Conservation (phyloP, 2,888 invertebrate genomes). For the Tholera decimalis region DNA sequence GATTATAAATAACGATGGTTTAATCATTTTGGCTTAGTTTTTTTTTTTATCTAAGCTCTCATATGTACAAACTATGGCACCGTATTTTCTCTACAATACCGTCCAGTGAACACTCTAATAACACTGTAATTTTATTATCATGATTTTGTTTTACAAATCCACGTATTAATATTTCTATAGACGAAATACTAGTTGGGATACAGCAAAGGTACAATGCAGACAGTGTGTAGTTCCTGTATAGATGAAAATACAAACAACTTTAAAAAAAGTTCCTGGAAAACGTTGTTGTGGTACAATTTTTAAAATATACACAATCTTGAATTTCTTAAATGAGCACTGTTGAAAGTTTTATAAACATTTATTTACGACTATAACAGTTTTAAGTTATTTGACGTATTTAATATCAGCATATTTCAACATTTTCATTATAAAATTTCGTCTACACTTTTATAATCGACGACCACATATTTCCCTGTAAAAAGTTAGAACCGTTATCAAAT, state of each 20-base stretch:
- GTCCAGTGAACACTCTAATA: constrained; percentile 84
- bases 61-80: constrained; percentile 77
- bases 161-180: constrained; percentile 61
- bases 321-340: constrained; percentile 53
- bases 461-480: constrained; percentile 62
- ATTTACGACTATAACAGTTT: constrained; percentile 61
- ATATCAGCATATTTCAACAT: constrained; percentile 44
- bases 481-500: constrained; percentile 56
- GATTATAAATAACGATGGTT: constrained; percentile 73
- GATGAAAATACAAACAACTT: constrained; percentile 62
- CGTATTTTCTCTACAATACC: constrained; percentile 86
- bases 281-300: constrained; percentile 81
- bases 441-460: constrained; percentile 55
- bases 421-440: constrained; percentile 48
- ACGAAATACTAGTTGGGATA: constrained; percentile 65
- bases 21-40: constrained; percentile 74
- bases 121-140: constrained; percentile 72
- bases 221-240: constrained; percentile 62
- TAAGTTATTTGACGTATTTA: constrained; percentile 56
- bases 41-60: constrained; percentile 71
- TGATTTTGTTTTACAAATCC: constrained; percentile 66
- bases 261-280: constrained; percentile 80
- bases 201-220: constrained; percentile 59
- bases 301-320: constrained; percentile 67
- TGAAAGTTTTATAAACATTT: constrained; percentile 66